Percentiles rank a stretch among this genome's conserved stretches.
Evolutionary conservation across 2,113 vertebrate genomes (phyloP).

Genomic region (Gopherus evgoodei): DNA sequence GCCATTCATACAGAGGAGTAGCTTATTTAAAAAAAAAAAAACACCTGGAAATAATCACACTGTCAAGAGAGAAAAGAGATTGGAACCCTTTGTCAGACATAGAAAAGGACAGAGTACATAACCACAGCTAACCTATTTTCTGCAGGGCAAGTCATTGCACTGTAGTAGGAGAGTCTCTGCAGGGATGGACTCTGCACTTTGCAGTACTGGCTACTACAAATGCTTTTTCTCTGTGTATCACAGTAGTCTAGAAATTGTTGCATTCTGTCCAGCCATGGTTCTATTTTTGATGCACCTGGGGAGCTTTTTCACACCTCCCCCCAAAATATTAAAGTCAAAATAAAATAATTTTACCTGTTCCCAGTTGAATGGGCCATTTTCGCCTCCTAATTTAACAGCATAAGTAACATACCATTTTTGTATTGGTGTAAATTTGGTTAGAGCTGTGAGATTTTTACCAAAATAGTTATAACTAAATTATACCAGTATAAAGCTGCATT

Average conservation of each 20-base stretch:
- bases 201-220: neutral
- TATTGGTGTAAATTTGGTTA: neutral
- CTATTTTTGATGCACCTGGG: neutral
- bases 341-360: neutral
- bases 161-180: neutral
- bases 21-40: constrained; percentile 9
- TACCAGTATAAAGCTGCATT: neutral
- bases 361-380: neutral
- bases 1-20: constrained; percentile 13
- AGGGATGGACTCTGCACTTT: neutral
- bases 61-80: neutral
- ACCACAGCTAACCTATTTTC: neutral
- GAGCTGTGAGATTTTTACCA: neutral
- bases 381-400: neutral
- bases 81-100: constrained; percentile 17
- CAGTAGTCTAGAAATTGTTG: neutral
- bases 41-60: constrained; percentile 9
- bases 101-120: neutral
- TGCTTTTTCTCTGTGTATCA: neutral
- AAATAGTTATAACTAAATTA: neutral
- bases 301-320: neutral
- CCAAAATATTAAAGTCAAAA: neutral
- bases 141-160: neutral
- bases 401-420: constrained; percentile 3
- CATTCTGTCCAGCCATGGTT: neutral